Conservation (phyloP, 2,797 vertebrate species). For the Molothrus aeneus region DNA sequence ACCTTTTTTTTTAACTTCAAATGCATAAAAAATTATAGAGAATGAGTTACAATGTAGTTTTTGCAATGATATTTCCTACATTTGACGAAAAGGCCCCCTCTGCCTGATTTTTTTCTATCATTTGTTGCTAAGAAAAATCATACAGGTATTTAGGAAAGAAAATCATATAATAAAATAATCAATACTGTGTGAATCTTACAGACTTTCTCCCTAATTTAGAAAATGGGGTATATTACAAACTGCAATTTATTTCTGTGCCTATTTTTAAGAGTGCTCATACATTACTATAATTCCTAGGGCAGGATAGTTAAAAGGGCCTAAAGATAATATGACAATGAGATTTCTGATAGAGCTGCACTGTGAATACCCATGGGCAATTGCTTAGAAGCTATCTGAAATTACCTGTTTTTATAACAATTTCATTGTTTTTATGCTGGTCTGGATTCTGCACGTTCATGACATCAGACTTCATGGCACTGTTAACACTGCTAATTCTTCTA, state of each 20-base stretch:
- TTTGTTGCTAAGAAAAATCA: not conserved
- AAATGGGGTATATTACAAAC: not conserved
- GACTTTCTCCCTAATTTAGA: not conserved
- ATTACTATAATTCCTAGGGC: not conserved
- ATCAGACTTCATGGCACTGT: not conserved
- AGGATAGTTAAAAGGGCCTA: not conserved
- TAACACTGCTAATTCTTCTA: slow-evolving; percentile 28
- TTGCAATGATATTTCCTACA: not conserved
- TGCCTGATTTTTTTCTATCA: not conserved
- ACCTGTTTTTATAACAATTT: not conserved
- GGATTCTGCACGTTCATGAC: not conserved
- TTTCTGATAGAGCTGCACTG: not conserved
- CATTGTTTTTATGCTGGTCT: not conserved
- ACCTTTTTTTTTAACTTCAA: not conserved
- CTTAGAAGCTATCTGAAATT: not conserved
- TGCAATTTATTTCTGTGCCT: not conserved
- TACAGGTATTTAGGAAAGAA: not conserved
- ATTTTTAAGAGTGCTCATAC: not conserved
- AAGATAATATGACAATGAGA: not conserved
- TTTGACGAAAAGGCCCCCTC: not conserved
- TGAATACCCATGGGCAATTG: not conserved
- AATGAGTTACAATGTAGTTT: not conserved
- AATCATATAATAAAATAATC: not conserved
- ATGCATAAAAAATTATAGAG: not conserved
- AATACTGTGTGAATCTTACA: not conserved